These are phyloP conservation scores for Parotia lawesii DNA, from an alignment of 2,113 vertebrate genomes.

Conservation along the genomic window DNA sequence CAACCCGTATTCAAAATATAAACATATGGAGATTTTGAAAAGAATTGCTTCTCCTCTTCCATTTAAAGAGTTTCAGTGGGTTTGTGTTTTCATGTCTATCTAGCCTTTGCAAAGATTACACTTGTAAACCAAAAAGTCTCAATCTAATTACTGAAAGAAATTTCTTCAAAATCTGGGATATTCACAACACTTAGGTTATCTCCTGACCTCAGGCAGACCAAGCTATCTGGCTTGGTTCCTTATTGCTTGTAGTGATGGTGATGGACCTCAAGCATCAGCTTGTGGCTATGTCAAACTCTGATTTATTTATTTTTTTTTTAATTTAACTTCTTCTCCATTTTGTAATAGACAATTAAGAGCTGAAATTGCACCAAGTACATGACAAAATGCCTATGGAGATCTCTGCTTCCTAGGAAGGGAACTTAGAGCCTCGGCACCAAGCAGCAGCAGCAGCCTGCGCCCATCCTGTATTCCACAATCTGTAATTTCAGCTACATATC, in stretches of 20 bases:
- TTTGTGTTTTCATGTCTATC: not conserved
- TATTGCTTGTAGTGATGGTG: not conserved
- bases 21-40: not conserved
- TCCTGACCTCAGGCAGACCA: not conserved
- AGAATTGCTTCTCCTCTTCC: not conserved
- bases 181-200: not conserved
- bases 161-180: not conserved
- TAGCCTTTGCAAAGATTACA: not conserved
- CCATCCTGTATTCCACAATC: conserved; percentile 55
- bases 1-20: not conserved
- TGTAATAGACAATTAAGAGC: not conserved
- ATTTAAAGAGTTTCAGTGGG: not conserved
- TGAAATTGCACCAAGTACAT: not conserved
- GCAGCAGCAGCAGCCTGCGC: conserved; percentile 30
- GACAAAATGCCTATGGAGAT: not conserved
- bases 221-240: not conserved
- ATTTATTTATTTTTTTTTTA: not conserved
- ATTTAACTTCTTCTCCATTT: not conserved
- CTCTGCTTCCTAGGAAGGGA: not conserved
- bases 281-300: not conserved
- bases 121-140: not conserved
- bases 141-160: not conserved
- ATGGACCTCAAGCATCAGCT: not conserved
- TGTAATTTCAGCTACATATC: conserved; percentile 64
- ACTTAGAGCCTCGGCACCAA: not conserved